Conservation (phyloP, 1,140 invertebrate species). For the Rhynchophorus ferrugineus region DNA sequence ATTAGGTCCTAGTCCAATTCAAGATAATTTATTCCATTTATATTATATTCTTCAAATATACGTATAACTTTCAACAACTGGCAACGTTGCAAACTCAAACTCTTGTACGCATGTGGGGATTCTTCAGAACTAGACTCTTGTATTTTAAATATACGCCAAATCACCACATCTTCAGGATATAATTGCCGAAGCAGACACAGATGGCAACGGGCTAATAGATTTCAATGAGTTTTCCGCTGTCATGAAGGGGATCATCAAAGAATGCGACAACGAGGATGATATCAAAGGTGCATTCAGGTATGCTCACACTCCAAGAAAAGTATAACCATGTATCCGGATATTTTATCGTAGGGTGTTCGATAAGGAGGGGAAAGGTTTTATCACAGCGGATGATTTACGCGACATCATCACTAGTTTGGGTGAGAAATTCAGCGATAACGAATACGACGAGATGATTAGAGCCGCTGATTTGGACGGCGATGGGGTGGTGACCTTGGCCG, state of each 20-base stretch:
- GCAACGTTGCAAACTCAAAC: too few species aligned
- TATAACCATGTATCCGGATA: not conserved
- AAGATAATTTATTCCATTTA: too few species aligned
- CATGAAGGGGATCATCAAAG: conserved; percentile 23
- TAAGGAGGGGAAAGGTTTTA: conserved; percentile 86
- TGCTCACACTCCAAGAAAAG: too few species aligned
- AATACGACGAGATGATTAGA: conserved; percentile 88
- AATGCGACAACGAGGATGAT: conserved; percentile 17
- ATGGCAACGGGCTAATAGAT: conserved; percentile 40
- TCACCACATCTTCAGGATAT: conserved; percentile 29
- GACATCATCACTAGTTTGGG: conserved; percentile 93
- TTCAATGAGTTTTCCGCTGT: conserved; percentile 32
- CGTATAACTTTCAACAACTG: too few species aligned
- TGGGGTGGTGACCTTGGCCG: conserved; percentile 76
- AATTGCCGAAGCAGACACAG: conserved; percentile 38
- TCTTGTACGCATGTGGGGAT: too few species aligned
- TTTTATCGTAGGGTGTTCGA: conserved; percentile 74
- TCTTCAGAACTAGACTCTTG: too few species aligned
- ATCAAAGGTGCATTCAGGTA: conserved; percentile 28
- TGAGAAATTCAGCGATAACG: conserved; percentile 80
- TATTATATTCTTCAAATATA: too few species aligned
- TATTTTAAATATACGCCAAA: not conserved
- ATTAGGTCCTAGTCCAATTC: too few species aligned
- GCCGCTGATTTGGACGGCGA: conserved; percentile 87
- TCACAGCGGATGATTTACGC: conserved; percentile 78